These are phyloP conservation scores for Solea senegalensis DNA, from an alignment of 2,113 vertebrate species.

Conservation along the genomic window DNA sequence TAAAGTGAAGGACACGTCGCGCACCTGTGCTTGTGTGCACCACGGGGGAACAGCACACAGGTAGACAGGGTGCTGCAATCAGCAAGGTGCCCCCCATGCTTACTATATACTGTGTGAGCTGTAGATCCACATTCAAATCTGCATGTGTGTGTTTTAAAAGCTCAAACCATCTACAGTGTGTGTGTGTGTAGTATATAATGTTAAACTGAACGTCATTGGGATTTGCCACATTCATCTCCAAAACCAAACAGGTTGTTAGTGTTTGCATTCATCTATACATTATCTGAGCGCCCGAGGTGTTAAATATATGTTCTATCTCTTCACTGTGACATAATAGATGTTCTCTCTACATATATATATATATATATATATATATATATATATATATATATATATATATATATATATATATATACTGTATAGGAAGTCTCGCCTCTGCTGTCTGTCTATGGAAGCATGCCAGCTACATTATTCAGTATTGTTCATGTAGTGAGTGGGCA, in stretches of 20 bases:
- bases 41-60: constrained; percentile 39
- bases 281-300: not conserved
- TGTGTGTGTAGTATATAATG: not conserved
- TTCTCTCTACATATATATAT: not conserved
- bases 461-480: constrained; percentile 53
- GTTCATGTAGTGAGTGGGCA: constrained; percentile 32
- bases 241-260: constrained; percentile 19
- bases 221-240: constrained; percentile 23
- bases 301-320: not conserved
- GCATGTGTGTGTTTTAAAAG: constrained; percentile 19
- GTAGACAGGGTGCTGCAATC: constrained; percentile 46
- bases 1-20: constrained; percentile 72
- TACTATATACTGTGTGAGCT: constrained; percentile 5
- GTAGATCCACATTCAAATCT: constrained; percentile 12
- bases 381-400: no score
- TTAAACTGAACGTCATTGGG: constrained; percentile 9
- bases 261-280: constrained; percentile 3
- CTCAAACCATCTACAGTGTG: constrained; percentile 11
- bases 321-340: constrained; percentile 11
- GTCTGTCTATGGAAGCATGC: constrained; percentile 9
- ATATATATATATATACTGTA: no score
- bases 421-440: not conserved
- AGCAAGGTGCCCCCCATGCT: constrained; percentile 43
- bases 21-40: constrained; percentile 58
- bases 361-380: no score